Base-by-base conservation (phyloP, 1,140 invertebrate species). In the Pseudomyrmex concolor region DNA sequence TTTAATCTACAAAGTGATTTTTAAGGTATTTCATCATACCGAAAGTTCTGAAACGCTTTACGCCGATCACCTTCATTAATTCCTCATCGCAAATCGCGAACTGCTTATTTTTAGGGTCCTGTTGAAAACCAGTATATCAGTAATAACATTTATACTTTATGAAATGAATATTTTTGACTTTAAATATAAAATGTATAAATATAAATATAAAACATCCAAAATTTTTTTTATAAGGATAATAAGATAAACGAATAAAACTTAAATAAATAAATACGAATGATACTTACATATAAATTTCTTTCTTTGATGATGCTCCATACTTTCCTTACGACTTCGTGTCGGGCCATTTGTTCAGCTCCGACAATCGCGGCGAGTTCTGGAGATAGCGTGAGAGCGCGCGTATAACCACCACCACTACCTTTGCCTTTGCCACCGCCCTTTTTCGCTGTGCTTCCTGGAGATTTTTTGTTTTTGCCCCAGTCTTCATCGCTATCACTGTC, bases 1-100 rank as follows among this genome's bases (percentile, higher is more conserved):
- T 93, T 95, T 96, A 96, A 90, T 96, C 96, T 91, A 97, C 94
- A 94, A 99, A 98, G 94, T 99, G 98, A 84, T 97, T 96, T 94
- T 98, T 98, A 83, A 99, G 95, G 93, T 98, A 98, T 93, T 99
- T 99, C 97, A 99, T 98, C 98, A 99, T 99, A 87, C 97, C 97
- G 88, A 98, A 98, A 55, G 97, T 98, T 90, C 97, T 96, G 95
- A 98, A 98, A 84, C 97, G 96, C 92, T 98, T 98, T 0, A 97
- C 96, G 22, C 97, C 98, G 92, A 99, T 97, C 62, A 99, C 97
- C 94, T 98, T 98, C 92, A 97, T 95, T 15, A 99, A 94, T 77
- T 98, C 97, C 60, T 98, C 97, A 92, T 99, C 98, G 94, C 98
- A 99, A 89, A 99, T 97, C 62, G 98, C 98, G 91, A 96, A 99